Conservation (phyloP, 2,113 vertebrate species). For the Poecile atricapillus region DNA sequence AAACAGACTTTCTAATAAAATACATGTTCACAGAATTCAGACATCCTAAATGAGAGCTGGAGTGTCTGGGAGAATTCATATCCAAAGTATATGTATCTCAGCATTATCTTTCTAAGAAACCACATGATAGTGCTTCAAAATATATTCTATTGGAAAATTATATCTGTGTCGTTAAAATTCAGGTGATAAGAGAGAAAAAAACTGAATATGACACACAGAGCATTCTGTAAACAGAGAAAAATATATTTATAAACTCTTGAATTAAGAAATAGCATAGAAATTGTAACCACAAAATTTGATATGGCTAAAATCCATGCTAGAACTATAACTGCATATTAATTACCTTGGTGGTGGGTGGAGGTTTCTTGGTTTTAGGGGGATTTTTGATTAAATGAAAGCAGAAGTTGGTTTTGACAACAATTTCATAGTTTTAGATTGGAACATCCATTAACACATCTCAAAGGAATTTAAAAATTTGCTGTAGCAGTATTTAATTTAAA, state of each 20-base stretch:
- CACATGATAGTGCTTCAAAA: not conserved
- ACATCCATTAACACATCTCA: not conserved
- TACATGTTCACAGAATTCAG: not conserved
- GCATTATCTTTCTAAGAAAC: not conserved
- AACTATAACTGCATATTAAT: not conserved
- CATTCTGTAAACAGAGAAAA: not conserved
- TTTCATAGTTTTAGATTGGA: not conserved
- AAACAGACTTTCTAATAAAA: not conserved
- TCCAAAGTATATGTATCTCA: not conserved
- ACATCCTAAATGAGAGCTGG: not conserved
- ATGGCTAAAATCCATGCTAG: not conserved
- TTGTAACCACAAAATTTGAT: not conserved
- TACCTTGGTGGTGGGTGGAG: accelerated
- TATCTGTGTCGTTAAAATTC: not conserved
- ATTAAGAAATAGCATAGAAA: not conserved
- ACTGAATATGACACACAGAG: not conserved
- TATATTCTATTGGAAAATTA: not conserved
- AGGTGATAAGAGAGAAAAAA: not conserved
- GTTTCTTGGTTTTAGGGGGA: not conserved
- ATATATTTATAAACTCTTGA: not conserved
- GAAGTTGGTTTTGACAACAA: not conserved
- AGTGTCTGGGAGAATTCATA: not conserved
- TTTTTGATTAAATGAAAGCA: not conserved
- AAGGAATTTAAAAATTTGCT: not conserved
- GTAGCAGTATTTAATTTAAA: not conserved